Conservation (phyloP, 2,113 vertebrate genomes). For the Campylorhamphus procurvoides region DNA sequence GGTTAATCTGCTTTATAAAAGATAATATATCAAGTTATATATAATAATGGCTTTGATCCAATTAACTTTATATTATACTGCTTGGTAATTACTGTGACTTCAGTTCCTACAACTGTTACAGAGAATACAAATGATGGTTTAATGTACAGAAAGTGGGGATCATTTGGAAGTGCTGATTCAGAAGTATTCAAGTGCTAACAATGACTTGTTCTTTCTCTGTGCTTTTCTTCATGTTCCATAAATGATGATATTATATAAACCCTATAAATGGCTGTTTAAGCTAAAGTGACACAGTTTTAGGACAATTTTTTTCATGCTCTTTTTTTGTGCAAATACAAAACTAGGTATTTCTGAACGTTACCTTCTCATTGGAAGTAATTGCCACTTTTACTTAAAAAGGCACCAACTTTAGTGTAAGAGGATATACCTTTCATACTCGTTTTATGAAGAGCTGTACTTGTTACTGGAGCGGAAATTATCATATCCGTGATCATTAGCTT, state of each 20-base stretch:
- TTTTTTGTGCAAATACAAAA: slow-evolving; percentile 50
- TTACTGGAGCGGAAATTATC: slow-evolving; percentile 90
- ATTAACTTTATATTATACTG: slow-evolving; percentile 15
- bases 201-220: background rate
- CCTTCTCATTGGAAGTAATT: slow-evolving; percentile 7
- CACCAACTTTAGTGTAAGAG: background rate
- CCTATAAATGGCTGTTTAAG: background rate
- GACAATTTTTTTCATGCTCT: background rate
- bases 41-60: slow-evolving; percentile 53
- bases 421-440: slow-evolving; percentile 20
- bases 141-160: slow-evolving; percentile 27
- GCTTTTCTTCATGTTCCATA: slow-evolving; percentile 13
- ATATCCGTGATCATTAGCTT: slow-evolving; percentile 86
- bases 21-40: slow-evolving; percentile 47
- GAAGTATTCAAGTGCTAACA: slow-evolving; percentile 75
- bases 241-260: background rate
- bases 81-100: slow-evolving; percentile 45
- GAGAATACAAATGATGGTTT: background rate
- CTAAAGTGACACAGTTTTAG: slow-evolving; percentile 1
- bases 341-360: slow-evolving; percentile 14
- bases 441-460: slow-evolving; percentile 90
- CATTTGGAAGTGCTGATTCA: slow-evolving; percentile 67
- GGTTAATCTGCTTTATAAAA: slow-evolving; percentile 46
- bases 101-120: slow-evolving; percentile 47
- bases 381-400: slow-evolving; percentile 46